These are phyloP conservation scores for Lepus europaeus DNA, from an alignment of 2,113 vertebrate genomes.

Conservation along the genomic window DNA sequence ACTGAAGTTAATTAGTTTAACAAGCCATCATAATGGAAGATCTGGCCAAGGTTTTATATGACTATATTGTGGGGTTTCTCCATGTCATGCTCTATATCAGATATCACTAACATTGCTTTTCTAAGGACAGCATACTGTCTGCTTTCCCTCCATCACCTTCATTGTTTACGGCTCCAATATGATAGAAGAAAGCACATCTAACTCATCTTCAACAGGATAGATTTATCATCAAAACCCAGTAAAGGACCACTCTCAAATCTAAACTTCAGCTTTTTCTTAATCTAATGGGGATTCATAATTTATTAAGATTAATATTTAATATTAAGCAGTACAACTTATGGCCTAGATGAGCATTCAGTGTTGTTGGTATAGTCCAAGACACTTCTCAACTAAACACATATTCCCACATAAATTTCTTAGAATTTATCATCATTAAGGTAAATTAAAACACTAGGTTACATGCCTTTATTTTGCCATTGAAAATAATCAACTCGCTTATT, in stretches of 20 bases:
- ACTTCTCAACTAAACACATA: neutral
- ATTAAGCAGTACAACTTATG: neutral
- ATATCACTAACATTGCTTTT: neutral
- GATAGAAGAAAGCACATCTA: neutral
- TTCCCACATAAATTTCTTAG: neutral
- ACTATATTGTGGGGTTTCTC: neutral
- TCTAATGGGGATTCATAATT: neutral
- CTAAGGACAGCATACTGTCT: neutral
- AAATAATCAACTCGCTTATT: slow-evolving; percentile 49
- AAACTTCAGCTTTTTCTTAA: neutral
- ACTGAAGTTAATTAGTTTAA: neutral
- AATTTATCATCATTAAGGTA: slow-evolving; percentile 48
- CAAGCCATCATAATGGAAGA: neutral
- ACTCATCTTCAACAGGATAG: neutral
- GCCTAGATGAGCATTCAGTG: neutral
- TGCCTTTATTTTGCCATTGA: slow-evolving; percentile 7
- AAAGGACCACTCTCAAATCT: neutral
- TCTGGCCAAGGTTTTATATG: neutral
- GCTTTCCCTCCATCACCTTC: neutral
- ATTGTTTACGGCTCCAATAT: neutral
- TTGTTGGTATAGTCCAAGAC: neutral
- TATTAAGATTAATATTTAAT: slow-evolving; percentile 29
- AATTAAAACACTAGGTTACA: neutral
- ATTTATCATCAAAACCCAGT: neutral
- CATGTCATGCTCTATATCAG: neutral